These are phyloP conservation scores for Drosophila yooni DNA, from an alignment of 2,888 invertebrate species.

Conservation along the genomic window DNA sequence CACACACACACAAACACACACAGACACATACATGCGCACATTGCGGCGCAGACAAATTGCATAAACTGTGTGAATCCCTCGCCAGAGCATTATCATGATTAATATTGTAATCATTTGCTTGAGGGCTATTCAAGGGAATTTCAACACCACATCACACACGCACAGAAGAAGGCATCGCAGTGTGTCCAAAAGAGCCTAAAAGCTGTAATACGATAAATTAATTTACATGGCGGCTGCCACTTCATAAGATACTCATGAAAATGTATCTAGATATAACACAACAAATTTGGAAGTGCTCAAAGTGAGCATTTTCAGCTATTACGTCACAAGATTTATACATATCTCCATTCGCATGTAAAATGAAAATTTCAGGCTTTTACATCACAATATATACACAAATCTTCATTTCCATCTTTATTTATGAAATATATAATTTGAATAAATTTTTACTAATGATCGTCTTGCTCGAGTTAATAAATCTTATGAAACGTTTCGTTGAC, in stretches of 20 bases:
- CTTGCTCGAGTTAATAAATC: constrained; percentile 9
- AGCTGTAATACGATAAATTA: constrained; percentile 70
- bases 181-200: constrained; percentile 24
- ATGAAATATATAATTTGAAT: not conserved
- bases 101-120: constrained; percentile 51
- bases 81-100: constrained; percentile 52
- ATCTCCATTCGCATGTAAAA: not conserved
- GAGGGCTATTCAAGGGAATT: constrained; percentile 47
- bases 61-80: constrained; percentile 48
- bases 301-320: constrained; percentile 1
- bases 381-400: not conserved
- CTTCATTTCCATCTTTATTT: not conserved
- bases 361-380: not conserved
- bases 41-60: constrained; percentile 52
- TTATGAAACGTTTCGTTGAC: not conserved
- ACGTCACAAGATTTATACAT: not conserved
- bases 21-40: constrained; percentile 7
- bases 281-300: not conserved
- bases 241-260: constrained; percentile 39
- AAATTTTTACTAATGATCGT: not conserved
- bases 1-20: not conserved
- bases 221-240: constrained; percentile 34
- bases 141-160: constrained; percentile 52
- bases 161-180: constrained; percentile 20
- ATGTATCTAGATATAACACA: constrained; percentile 29